These are phyloP conservation scores for Apus apus DNA, from an alignment of 2,113 vertebrate genomes.

Conservation along the genomic window DNA sequence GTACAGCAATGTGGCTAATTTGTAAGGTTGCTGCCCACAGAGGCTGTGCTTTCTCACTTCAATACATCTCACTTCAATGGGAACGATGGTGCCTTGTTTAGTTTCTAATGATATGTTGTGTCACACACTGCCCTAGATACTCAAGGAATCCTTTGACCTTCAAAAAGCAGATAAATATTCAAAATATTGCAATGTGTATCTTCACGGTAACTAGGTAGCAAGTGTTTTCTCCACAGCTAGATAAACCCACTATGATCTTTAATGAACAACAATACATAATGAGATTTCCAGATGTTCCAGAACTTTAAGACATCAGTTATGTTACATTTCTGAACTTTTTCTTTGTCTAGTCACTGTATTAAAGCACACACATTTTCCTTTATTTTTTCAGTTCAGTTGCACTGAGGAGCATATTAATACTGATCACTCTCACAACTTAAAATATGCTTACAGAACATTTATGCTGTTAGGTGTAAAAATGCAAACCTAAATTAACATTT, in stretches of 20 bases:
- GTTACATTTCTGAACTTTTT: conserved; percentile 46
- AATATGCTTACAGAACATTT: not conserved
- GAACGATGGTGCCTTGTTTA: not conserved
- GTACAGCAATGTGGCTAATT: not conserved
- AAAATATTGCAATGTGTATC: not conserved
- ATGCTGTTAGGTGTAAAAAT: conserved; percentile 6
- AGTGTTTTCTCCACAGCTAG: not conserved
- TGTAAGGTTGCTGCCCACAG: not conserved
- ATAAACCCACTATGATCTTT: not conserved
- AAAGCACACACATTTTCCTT: not conserved
- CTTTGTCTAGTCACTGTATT: not conserved
- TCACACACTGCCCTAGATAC: not conserved
- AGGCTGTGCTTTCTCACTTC: not conserved
- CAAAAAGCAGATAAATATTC: conserved; percentile 31
- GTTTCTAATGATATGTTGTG: not conserved
- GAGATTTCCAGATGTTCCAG: conserved; percentile 3
- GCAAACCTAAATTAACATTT: not conserved
- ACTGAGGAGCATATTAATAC: not conserved
- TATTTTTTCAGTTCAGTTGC: conserved; percentile 23
- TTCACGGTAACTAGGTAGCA: not conserved
- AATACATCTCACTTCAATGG: not conserved
- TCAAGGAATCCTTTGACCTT: conserved; percentile 18
- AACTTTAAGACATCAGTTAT: conserved; percentile 46
- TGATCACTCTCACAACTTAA: not conserved
- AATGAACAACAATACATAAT: not conserved